Evolutionary conservation across 2,888 invertebrate species (phyloP).

Genomic region (Suillia variegata): DNA sequence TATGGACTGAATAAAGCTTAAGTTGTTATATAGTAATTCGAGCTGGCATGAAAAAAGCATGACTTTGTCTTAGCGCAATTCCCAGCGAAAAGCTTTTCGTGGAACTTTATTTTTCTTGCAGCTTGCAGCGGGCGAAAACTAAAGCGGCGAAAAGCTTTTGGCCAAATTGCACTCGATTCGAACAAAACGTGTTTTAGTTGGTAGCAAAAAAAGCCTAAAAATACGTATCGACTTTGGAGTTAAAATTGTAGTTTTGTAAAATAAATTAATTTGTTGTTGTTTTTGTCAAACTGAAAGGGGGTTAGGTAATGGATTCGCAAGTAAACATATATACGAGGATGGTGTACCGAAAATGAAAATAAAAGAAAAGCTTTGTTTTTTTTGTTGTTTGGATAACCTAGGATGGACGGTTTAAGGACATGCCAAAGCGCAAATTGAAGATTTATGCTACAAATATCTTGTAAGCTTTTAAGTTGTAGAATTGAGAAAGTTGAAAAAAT

Average conservation of each 20-base stretch:
- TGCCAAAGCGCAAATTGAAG: constrained; percentile 6
- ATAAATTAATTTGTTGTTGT: constrained; percentile 27
- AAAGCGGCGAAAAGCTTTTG: constrained; percentile 41
- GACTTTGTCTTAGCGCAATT: constrained; percentile 14
- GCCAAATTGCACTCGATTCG: constrained; percentile 21
- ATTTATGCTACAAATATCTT: not conserved
- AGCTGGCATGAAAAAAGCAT: not conserved
- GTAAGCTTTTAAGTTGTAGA: constrained; percentile 13
- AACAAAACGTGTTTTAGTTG: constrained; percentile 24
- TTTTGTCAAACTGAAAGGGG: constrained; percentile 6
- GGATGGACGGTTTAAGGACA: not conserved
- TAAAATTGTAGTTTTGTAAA: constrained; percentile 34
- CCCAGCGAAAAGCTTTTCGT: constrained; percentile 42
- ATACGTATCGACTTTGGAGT: constrained; percentile 62
- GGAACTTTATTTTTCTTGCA: constrained; percentile 10
- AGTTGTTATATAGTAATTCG: too few species aligned
- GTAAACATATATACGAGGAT: constrained; percentile 2
- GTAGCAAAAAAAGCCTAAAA: constrained; percentile 57
- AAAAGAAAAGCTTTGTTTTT: too few species aligned
- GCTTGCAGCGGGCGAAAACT: constrained; percentile 32
- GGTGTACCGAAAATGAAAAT: not conserved
- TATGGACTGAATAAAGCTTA: not conserved
- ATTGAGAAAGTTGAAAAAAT: too few species aligned
- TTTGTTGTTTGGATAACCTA: not conserved
- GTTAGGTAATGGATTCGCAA: constrained; percentile 28